Evolutionary conservation across 2,113 vertebrate species (phyloP).

Genomic region (Lophura nycthemera): DNA sequence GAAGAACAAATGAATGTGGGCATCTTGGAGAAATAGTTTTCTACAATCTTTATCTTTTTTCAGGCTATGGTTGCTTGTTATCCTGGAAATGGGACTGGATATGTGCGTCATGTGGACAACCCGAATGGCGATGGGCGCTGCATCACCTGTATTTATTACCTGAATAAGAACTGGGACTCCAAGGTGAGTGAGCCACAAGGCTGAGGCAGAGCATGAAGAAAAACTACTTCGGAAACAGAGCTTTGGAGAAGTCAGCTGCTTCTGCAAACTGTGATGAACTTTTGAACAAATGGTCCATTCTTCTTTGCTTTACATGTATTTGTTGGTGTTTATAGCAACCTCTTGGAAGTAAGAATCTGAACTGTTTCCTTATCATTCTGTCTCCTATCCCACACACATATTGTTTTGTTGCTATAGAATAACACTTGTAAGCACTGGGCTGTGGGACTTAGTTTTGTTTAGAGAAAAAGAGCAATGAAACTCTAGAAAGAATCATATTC

Average conservation of each 20-base stretch:
- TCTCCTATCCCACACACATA: neutral
- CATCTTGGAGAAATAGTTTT: neutral
- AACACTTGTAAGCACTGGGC: neutral
- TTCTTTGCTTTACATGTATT: neutral
- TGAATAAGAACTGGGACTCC: slow-evolving; percentile 92
- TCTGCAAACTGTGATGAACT: neutral
- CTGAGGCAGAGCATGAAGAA: neutral
- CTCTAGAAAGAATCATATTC: neutral
- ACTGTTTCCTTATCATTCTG: neutral
- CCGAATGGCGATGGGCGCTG: slow-evolving; percentile 89
- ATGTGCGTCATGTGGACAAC: slow-evolving; percentile 92
- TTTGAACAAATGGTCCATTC: neutral
- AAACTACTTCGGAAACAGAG: neutral
- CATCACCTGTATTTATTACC: slow-evolving; percentile 92
- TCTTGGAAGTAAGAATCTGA: neutral
- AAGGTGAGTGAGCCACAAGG: slow-evolving; percentile 77
- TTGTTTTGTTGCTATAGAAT: neutral
- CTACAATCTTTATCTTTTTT: slow-evolving; percentile 10
- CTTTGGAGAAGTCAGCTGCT: neutral
- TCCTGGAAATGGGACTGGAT: slow-evolving; percentile 90
- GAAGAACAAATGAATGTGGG: neutral
- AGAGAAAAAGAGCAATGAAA: neutral
- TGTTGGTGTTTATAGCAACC: neutral
- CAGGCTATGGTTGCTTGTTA: slow-evolving; percentile 94
- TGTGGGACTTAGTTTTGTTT: slow-evolving; percentile 1